phyloP scores from a whole-genome alignment of 2,113 vertebrate species.

The Mobula hypostoma region DNA sequence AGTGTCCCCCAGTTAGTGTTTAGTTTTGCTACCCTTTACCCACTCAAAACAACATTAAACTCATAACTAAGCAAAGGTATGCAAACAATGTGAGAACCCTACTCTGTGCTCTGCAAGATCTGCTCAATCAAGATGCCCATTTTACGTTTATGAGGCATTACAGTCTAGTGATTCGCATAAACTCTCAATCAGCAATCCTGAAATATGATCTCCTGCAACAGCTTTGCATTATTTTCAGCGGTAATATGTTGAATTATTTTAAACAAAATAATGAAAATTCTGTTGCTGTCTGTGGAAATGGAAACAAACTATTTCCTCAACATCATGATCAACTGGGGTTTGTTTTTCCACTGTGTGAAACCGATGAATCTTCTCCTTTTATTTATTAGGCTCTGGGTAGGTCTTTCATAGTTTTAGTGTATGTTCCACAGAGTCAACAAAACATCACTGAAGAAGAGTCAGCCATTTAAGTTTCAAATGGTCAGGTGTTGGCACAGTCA shows the following conservation, averaged over 20 bases:
- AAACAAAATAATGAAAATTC: background rate
- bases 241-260: no score
- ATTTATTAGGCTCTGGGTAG: background rate
- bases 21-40: background rate
- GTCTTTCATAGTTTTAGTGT: background rate
- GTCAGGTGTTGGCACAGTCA: no score
- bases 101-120: background rate
- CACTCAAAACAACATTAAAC: background rate
- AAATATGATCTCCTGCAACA: background rate
- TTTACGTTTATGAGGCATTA: background rate
- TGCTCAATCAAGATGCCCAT: background rate
- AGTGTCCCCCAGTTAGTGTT: background rate
- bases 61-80: background rate
- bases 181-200: background rate
- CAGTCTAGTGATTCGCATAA: background rate
- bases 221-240: background rate
- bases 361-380: background rate
- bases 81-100: background rate
- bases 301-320: background rate
- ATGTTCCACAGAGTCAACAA: background rate
- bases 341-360: background rate
- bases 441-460: background rate
- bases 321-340: background rate
- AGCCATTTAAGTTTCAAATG: background rate
- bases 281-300: background rate